Evolutionary conservation across 1,140 invertebrate genomes (phyloP).

Genomic region (Sogatella furcifera): DNA sequence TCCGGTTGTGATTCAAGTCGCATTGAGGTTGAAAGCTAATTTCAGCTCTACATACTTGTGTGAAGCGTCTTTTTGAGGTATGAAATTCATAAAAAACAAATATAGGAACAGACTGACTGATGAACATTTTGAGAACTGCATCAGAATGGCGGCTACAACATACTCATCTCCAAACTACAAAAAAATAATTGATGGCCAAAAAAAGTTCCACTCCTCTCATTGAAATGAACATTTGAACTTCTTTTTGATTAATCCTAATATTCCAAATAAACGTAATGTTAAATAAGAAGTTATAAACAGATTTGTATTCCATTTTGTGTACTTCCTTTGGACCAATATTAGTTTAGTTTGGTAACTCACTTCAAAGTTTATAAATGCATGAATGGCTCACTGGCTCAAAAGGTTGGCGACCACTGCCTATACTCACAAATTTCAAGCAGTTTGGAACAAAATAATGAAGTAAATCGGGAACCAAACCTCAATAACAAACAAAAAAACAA

Average conservation of each 20-base stretch:
- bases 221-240: neutral
- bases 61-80: slow-evolving; percentile 2
- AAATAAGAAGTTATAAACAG: too few relatives aligned
- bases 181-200: neutral
- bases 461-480: too few relatives aligned
- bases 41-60: slow-evolving; percentile 6
- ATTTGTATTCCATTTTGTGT: too few relatives aligned
- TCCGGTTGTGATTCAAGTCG: neutral
- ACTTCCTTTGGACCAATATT: too few relatives aligned
- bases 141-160: slow-evolving; percentile 6
- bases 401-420: neutral
- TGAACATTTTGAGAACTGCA: slow-evolving; percentile 3
- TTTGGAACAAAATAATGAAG: too few relatives aligned
- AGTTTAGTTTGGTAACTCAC: too few relatives aligned
- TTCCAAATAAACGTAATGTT: too few relatives aligned
- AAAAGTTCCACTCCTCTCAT: slow-evolving; percentile 1
- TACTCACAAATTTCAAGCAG: too few relatives aligned
- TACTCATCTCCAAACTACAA: slow-evolving; percentile 5
- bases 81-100: slow-evolving; percentile 5
- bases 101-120: slow-evolving; percentile 4
- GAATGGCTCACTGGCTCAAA: neutral
- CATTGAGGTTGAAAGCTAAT: slow-evolving; percentile 1
- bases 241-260: neutral
- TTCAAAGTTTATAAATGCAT: neutral
- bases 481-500: too few relatives aligned